Base-by-base conservation (phyloP, 2,797 vertebrate species). In the Sebastes trivittatus region DNA sequence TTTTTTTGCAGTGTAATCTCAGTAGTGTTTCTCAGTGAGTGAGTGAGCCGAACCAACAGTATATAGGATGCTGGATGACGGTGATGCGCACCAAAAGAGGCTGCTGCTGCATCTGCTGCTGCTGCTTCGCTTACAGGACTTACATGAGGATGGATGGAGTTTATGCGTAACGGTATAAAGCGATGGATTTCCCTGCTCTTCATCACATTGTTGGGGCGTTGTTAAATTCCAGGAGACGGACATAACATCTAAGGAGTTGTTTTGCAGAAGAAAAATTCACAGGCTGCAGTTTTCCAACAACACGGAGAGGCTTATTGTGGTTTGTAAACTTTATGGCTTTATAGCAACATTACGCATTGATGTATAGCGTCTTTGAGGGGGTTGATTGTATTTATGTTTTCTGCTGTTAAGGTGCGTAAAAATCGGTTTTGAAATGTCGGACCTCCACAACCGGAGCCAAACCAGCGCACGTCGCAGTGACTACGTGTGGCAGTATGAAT, bases 401-500 rank as follows among this genome's bases (percentile, higher is more conserved):
- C 1, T 29, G 6, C 11, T 68, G 7, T 27, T 23, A 29, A 52
- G 64, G 75, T 75, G 1, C 52, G 13, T 25, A 2, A 2, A 78
- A 38, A 77, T 54, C 59, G 32, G 6, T 69, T 42, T 60, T 54
- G 88, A 90, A 64, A 94, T 95, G 94, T 91, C 91, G 7, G 88
- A 89, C 54, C 74, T 91, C 56, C 83, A 86, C 82, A 95, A 95
- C 84, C 89, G 89, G 77, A 95, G 92, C 86, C 89, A 90, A 73
- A 90, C 25, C 83, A 93, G 84, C 78, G 82, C 92, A 13, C 91
- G 87, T 67, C 93, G 92, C 89, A 89, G 93, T 29, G 93, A 98
- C 87, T 98, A 98, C 85, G 96, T 97, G 78, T 98, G 97, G 98
- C 97, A 97, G 79, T 98, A 98, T 0, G 97, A 98, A 69, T 98